Percentiles rank a stretch among this genome's conserved stretches.
These are phyloP conservation scores for Cyanistes caeruleus DNA, from an alignment of 2,113 vertebrate genomes.

Conservation along the genomic window DNA sequence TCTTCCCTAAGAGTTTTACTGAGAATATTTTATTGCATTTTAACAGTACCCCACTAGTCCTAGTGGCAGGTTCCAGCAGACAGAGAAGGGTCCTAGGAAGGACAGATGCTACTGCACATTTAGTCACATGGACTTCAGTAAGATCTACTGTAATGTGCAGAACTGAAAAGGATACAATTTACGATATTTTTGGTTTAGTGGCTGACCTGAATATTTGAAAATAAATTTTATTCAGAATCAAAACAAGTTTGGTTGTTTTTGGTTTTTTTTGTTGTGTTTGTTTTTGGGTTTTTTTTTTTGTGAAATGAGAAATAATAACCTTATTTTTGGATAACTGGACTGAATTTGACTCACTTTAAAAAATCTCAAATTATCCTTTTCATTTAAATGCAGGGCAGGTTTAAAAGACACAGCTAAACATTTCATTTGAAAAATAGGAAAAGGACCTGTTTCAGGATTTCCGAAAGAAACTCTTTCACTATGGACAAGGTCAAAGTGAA, in stretches of 20 bases:
- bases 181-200: neutral
- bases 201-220: neutral
- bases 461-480: neutral
- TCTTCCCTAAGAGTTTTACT: neutral
- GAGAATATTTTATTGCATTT: neutral
- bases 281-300: neutral
- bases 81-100: neutral
- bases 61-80: neutral
- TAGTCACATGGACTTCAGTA: neutral
- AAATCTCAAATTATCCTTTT: neutral
- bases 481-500: conserved; percentile 8
- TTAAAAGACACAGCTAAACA: conserved; percentile 1
- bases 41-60: neutral
- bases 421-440: conserved; percentile 7
- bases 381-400: neutral
- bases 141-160: neutral
- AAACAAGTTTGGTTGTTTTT: neutral
- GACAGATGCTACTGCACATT: neutral
- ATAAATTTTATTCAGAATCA: neutral
- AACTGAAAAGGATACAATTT: neutral
- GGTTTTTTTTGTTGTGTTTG: neutral
- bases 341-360: neutral
- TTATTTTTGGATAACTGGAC: neutral
- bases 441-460: neutral
- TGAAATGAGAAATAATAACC: neutral